Evolutionary conservation across 2,113 vertebrate species (phyloP).

Genomic region (Myotis yumanensis): DNA sequence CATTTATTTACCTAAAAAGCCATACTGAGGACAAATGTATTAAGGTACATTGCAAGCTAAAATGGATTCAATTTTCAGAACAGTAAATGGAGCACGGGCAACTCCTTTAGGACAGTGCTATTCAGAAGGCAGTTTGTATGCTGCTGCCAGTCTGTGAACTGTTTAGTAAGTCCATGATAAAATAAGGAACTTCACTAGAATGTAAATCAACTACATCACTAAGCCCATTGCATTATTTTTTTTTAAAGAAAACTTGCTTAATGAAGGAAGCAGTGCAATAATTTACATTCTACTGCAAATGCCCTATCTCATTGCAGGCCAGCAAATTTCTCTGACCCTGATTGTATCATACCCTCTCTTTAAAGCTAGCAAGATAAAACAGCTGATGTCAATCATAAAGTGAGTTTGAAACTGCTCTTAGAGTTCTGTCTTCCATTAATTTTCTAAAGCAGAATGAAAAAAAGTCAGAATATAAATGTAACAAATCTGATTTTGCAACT

Average conservation of each 20-base stretch:
- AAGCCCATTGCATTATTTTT: neutral
- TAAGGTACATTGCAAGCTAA: neutral
- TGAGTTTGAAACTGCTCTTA: neutral
- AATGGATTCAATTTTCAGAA: slow-evolving; percentile 42
- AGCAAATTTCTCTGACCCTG: slow-evolving; percentile 17
- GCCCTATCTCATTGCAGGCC: neutral
- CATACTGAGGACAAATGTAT: neutral
- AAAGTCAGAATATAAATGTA: slow-evolving; percentile 24
- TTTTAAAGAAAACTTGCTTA: neutral
- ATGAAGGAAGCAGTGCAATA: slow-evolving; percentile 11
- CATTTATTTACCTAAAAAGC: slow-evolving; percentile 41
- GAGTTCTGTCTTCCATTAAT: slow-evolving; percentile 28
- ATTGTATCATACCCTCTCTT: neutral
- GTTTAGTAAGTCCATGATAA: neutral
- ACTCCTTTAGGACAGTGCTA: slow-evolving; percentile 9
- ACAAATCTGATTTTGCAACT: slow-evolving; percentile 23
- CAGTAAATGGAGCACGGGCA: neutral
- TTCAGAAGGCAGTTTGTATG: neutral
- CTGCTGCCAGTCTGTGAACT: neutral
- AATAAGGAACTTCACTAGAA: neutral
- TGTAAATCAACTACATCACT: neutral
- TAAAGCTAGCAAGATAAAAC: slow-evolving; percentile 39
- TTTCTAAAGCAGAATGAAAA: slow-evolving; percentile 19
- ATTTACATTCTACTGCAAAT: slow-evolving; percentile 5
- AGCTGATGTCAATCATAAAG: neutral